Evolutionary conservation across 2,113 vertebrate genomes (phyloP).

Genomic region (Acinonyx jubatus): DNA sequence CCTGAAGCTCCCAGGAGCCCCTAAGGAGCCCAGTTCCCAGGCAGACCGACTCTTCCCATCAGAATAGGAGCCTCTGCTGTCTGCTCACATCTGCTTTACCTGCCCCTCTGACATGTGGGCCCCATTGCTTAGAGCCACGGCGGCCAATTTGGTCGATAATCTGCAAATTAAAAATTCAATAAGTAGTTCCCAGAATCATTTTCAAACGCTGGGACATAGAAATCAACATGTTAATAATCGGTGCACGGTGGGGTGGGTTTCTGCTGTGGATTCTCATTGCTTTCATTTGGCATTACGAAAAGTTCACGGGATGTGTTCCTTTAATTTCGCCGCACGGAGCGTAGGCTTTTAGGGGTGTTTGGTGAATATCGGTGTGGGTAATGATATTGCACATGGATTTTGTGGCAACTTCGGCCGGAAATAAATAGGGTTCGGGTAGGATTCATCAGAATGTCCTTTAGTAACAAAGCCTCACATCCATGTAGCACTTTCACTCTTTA

Average conservation of each 20-base stretch:
- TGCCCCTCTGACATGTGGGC: conserved; percentile 72
- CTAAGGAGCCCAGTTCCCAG: background rate
- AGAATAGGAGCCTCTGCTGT: background rate
- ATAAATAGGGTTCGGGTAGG: background rate
- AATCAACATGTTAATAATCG: conserved; percentile 79
- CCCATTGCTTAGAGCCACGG: conserved; percentile 83
- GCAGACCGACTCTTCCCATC: background rate
- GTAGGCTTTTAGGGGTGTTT: conserved; percentile 41
- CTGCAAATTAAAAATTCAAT: conserved; percentile 88
- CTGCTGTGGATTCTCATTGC: conserved; percentile 45
- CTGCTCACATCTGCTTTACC: conserved; percentile 74
- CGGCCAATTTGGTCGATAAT: conserved; percentile 85
- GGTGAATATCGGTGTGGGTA: conserved; percentile 33
- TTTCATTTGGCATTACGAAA: conserved; percentile 64
- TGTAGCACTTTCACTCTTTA: background rate
- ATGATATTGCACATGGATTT: conserved; percentile 64
- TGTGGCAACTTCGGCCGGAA: conserved; percentile 61
- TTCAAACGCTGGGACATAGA: conserved; percentile 65
- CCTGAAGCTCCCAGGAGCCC: background rate
- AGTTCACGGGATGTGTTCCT: conserved; percentile 55
- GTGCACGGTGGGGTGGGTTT: conserved; percentile 30
- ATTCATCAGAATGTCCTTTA: conserved; percentile 55
- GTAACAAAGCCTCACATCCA: background rate
- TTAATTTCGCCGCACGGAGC: conserved; percentile 60
- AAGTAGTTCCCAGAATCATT: conserved; percentile 78